Evolutionary conservation across 1,140 invertebrate genomes (phyloP), one percentile per base, ranked within the genome.

Genomic region (Mylabris phalerata): DNA sequence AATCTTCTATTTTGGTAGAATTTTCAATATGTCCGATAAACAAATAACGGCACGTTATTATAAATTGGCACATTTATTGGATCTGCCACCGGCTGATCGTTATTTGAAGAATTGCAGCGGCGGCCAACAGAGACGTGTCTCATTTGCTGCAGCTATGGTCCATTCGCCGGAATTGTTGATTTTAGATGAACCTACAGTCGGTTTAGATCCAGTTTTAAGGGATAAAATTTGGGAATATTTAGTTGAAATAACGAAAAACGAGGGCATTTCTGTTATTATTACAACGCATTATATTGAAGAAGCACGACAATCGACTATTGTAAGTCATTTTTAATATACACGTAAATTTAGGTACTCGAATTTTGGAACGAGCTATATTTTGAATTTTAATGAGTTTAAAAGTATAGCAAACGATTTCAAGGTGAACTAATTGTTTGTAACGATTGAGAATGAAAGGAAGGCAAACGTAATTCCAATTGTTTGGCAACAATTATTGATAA

Each of bases 211-310:
- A 2, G 77, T 95, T 54, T 75, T 97, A 13, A 81, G 93, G 74
- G 88, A 93, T 71, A 87, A 92, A 61, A 96, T 98, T 66, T 98
- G 94, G 94, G 80, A 90, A 32, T 88, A 92, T 71, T 77, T 97
- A 19, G 77, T 88, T 0, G 84, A 87, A 52, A 79, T 94, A 9
- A 84, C 91, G 9, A 73, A 77, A 59, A 81, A 81, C 57, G 77
- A 83, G 25, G 81, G 82, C 11, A 86, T 84, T 41, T 84, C 88
- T 1, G 80, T 90, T 27, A 86, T 97, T 42, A 94, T 97, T 44
- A 97, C 93, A 0, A 97, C 93, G 9, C 93, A 97, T 77, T 97
- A 97, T 67, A 94, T 96, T 44, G 93, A 96, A 70, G 94, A 97
- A 76, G 86, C 92, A 1, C 83, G 86, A 67, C 85, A 92, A 71